phyloP scores from a whole-genome alignment of 2,797 vertebrate genomes.

The Alca torda region DNA sequence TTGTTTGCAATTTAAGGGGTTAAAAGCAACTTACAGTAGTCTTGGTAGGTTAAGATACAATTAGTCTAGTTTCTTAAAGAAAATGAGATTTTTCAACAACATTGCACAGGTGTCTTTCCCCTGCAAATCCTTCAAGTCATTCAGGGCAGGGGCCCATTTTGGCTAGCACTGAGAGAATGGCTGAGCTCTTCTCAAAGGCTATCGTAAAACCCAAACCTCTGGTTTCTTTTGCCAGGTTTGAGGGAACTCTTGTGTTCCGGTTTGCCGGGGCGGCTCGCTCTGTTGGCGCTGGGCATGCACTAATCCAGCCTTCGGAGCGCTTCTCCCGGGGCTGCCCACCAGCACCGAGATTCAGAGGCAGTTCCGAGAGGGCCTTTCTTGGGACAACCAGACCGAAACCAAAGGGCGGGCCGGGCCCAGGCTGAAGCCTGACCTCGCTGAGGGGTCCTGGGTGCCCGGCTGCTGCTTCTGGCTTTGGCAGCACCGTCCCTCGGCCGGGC shows the following conservation, averaged over 20 bases:
- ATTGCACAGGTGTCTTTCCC: background rate
- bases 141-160: background rate
- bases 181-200: background rate
- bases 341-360: fast-evolving
- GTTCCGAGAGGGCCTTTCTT: fast-evolving
- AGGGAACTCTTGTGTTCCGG: background rate
- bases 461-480: background rate
- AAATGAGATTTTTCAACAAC: background rate
- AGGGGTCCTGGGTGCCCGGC: fast-evolving
- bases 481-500: fast-evolving
- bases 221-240: background rate
- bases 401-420: background rate
- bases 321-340: background rate
- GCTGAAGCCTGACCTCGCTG: background rate
- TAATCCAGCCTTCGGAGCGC: fast-evolving
- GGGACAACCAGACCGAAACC: fast-evolving
- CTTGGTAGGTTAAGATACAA: background rate
- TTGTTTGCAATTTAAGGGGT: background rate
- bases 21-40: background rate
- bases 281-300: fast-evolving
- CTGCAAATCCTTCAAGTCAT: background rate
- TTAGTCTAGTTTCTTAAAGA: background rate
- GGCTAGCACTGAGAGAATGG: fast-evolving
- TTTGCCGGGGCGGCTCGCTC: background rate
- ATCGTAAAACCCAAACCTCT: background rate